Evolutionary conservation across 2,797 vertebrate species (phyloP), one percentile per base, ranked within the genome.

Genomic region (Intellagama lesueurii): DNA sequence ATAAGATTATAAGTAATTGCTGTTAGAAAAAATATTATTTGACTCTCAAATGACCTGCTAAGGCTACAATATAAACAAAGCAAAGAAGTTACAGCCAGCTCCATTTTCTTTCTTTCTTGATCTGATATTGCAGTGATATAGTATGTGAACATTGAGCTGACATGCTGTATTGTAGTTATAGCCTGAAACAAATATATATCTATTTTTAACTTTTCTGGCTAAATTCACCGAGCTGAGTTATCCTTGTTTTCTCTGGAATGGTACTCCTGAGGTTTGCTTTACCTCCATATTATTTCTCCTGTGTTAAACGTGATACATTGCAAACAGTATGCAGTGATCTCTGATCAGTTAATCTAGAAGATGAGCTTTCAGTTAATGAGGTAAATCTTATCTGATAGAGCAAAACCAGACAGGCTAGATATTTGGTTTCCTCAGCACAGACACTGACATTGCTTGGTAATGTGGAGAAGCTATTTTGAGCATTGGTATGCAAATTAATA

Each of bases 401-500:
- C 87, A 93, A 87, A 87, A 85, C 66, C 40, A 75, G 11, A 64
- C 72, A 60, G 64, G 91, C 88, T 91, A 92, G 75, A 92, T 76
- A 91, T 90, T 94, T 94, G 91, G 40, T 95, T 96, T 94, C 87
- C 93, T 95, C 85, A 70, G 64, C 92, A 92, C 88, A 86, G 94
- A 95, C 81, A 92, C 40, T 92, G 93, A 93, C 94, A 87, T 87
- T 89, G 85, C 91, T 94, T 87, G 86, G 93, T 95, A 90, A 87
- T 90, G 94, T 95, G 94, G 94, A 96, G 94, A 93, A 94, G 95
- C 94, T 91, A 92, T 96, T 94, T 94, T 79, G 90, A 94, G 94
- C 85, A 96, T 96, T 96, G 95, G 93, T 68, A 96, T 97, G 96
- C 96, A 97, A 97, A 97, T 97, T 89, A 95, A 76, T 86, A 94